Percentiles rank a stretch among this genome's conserved stretches.
These are phyloP conservation scores for Smittia sp. DNA, from an alignment of 2,888 invertebrate species.

Conservation along the genomic window DNA sequence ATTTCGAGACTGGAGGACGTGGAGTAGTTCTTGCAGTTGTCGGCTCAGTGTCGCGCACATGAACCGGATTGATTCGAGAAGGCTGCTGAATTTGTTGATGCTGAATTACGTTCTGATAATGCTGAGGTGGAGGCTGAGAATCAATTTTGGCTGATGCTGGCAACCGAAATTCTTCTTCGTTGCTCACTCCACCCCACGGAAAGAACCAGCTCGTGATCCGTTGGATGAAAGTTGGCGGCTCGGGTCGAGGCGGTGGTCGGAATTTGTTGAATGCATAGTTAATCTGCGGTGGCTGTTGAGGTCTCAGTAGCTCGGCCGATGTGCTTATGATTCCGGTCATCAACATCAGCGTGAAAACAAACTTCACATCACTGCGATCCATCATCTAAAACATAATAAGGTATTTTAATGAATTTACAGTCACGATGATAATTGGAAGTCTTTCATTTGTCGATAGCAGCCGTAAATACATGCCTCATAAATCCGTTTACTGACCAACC, in stretches of 20 bases:
- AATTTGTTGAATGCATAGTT: conserved; percentile 33
- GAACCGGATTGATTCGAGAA: neutral
- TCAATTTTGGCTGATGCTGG: conserved; percentile 28
- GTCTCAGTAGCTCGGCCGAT: conserved; percentile 9
- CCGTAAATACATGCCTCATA: neutral
- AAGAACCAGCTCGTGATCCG: conserved; percentile 53
- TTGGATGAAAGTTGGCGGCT: conserved; percentile 49
- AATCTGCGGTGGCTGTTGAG: conserved; percentile 15
- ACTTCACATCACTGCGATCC: neutral
- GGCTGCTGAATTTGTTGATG: neutral
- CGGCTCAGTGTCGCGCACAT: conserved; percentile 36
- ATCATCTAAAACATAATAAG: conserved; percentile 17
- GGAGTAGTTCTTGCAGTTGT: conserved; percentile 44
- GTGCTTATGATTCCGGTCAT: neutral
- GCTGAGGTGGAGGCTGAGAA: neutral
- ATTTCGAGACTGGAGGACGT: conserved; percentile 57
- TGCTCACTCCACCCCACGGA: conserved; percentile 23
- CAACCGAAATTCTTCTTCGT: conserved; percentile 12
- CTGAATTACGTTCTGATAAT: conserved; percentile 20
- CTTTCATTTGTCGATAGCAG: conserved; percentile 12
- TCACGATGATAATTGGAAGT: conserved; percentile 9
- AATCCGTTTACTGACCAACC: conserved; percentile 29
- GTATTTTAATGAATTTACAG: neutral
- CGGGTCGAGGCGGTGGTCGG: conserved; percentile 42
- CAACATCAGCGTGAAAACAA: neutral